Conservation (phyloP, 2,113 vertebrate genomes). For the Eulemur macaco region DNA sequence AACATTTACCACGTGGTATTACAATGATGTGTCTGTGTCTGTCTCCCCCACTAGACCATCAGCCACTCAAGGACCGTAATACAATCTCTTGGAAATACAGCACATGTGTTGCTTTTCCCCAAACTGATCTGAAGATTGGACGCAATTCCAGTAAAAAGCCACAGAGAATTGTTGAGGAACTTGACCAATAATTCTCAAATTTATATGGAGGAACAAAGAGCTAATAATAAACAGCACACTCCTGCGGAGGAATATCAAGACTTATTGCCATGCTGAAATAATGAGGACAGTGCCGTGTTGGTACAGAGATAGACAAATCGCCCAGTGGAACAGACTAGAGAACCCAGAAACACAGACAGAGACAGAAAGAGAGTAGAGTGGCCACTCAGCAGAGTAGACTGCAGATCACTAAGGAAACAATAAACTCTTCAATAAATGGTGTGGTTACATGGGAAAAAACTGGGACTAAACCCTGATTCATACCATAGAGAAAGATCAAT, state of each 20-base stretch:
- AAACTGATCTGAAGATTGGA: not conserved
- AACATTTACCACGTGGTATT: not conserved
- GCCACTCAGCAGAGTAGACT: not conserved
- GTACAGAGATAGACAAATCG: not conserved
- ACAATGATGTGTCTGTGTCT: not conserved
- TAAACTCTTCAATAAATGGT: not conserved
- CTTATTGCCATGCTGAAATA: not conserved
- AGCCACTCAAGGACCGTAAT: not conserved
- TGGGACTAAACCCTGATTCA: not conserved
- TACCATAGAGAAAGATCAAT: not conserved
- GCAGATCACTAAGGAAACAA: not conserved
- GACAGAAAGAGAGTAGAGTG: not conserved
- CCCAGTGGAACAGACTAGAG: not conserved
- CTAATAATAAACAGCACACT: not conserved
- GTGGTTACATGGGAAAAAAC: not conserved
- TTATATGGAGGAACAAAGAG: not conserved
- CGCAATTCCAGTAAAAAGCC: not conserved
- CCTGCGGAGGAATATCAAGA: not conserved
- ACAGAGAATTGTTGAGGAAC: not conserved
- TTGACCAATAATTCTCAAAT: not conserved
- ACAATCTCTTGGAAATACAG: not conserved
- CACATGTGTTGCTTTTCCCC: not conserved
- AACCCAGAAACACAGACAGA: not conserved
- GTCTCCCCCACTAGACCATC: not conserved
- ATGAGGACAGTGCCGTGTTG: not conserved